Conservation (phyloP, 2,888 invertebrate genomes). For the Frankliniella intonsa region DNA sequence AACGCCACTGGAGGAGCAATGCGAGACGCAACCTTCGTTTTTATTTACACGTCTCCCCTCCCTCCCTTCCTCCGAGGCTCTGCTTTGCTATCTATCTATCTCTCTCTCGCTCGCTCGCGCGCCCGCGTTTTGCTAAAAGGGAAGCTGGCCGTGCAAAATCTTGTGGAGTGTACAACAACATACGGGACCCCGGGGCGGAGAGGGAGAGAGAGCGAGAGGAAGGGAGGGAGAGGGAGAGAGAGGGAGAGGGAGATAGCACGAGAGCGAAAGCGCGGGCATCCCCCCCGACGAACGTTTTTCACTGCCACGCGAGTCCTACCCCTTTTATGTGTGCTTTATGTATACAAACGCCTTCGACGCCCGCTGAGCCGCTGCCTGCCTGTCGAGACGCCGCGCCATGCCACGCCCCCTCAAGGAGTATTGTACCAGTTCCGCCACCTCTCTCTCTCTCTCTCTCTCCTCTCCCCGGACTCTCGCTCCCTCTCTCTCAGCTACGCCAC, state of each 20-base stretch:
- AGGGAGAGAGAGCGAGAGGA: not conserved
- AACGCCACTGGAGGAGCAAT: no score
- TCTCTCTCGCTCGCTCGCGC: not conserved
- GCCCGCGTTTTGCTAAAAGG: not conserved
- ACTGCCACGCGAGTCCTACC: not conserved
- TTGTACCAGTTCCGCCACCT: no score
- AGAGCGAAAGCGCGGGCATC: not conserved
- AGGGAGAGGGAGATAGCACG: no score
- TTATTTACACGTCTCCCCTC: not conserved
- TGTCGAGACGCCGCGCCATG: no score
- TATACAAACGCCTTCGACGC: not conserved
- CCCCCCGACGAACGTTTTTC: not conserved
- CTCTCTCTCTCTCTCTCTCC: no score
- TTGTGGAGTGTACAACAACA: not conserved
- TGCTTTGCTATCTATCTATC: not conserved
- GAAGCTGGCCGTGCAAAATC: not conserved
- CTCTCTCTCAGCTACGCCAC: no score
- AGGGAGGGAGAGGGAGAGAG: not conserved
- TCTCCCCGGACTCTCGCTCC: no score
- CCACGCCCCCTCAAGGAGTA: no score
- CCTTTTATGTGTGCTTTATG: not conserved
- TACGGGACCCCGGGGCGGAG: not conserved
- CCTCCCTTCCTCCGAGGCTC: not conserved
- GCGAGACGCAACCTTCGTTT: not conserved
- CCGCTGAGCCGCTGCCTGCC: not conserved